Evolutionary conservation across 2,113 vertebrate species (phyloP), one percentile per base, ranked within the genome.

Genomic region (Verasper variegatus): DNA sequence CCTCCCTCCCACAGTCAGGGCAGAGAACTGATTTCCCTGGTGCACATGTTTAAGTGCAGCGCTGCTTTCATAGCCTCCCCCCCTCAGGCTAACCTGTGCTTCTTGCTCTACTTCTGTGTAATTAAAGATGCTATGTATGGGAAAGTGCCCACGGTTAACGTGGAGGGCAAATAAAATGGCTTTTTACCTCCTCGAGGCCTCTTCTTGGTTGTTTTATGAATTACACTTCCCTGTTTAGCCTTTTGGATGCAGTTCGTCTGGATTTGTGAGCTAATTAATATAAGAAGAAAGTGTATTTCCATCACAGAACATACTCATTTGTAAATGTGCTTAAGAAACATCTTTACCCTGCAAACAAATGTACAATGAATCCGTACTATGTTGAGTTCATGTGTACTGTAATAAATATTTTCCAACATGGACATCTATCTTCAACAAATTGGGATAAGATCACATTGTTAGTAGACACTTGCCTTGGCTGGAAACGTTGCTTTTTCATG

Each of bases 61-160:
- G 26, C 84, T 82, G 81, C 87, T 80, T 83, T 83, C 81, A 85
- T 67, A 84, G 61, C 84, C 83, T 79, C 57, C 74, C 24, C 31
- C 83, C 86, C 87, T 84, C 40, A 90, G 90, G 90, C 88, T 78
- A 87, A 90, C 85, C 82, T 85, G 82, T 89, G 82, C 85, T 89
- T 86, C 82, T 77, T 89, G 89, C 86, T 92, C 89, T 68, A 86
- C 87, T 91, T 90, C 82, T 89, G 87, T 85, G 88, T 91, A 91
- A 91, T 93, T 91, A 92, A 92, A 92, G 82, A 89, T 88, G 81
- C 86, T 86, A 83, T 86, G 86, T 86, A 85, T 90, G 88, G 88
- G 88, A 91, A 88, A 89, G 81, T 86, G 90, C 90, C 91, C 54
- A 76, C 74, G 69, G 89, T 91, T 89, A 89, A 90, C 84, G 87